These are phyloP conservation scores for Cyanocitta stelleri DNA, from an alignment of 2,113 vertebrate genomes.

Conservation along the genomic window DNA sequence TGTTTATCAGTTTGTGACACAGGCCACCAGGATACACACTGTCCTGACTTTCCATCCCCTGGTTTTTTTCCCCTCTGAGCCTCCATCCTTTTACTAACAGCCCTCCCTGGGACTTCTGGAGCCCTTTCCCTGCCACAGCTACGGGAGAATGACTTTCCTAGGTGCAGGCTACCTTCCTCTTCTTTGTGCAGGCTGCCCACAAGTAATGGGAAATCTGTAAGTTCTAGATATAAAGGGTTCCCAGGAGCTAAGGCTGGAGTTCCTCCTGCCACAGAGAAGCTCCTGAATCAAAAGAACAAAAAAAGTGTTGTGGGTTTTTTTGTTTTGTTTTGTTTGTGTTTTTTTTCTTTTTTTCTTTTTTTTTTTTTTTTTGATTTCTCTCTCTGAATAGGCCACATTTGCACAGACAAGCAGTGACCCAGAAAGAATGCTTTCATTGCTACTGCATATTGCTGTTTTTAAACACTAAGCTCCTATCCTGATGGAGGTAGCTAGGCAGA, in stretches of 20 bases:
- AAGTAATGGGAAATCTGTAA: not conserved
- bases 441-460: not conserved
- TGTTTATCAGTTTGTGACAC: not conserved
- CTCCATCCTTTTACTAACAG: not conserved
- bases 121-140: not conserved
- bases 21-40: not conserved
- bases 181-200: not conserved
- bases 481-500: not conserved
- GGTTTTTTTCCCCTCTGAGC: not conserved
- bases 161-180: not conserved
- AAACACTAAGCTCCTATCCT: not conserved
- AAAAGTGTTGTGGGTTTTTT: not conserved
- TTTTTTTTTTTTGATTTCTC: not conserved
- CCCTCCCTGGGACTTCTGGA: not conserved
- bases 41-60: not conserved
- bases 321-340: no score
- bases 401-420: not conserved
- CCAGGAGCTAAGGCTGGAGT: not conserved
- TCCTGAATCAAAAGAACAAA: not conserved
- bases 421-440: not conserved
- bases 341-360: fast-evolving
- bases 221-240: not conserved
- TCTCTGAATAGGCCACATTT: not conserved
- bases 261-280: not conserved
- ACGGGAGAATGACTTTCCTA: fast-evolving